A percentile compares a stretch with the other conserved stretches of the same genome.
phyloP scores from a whole-genome alignment of 2,888 invertebrate species.

The Drosophila crucigera region DNA sequence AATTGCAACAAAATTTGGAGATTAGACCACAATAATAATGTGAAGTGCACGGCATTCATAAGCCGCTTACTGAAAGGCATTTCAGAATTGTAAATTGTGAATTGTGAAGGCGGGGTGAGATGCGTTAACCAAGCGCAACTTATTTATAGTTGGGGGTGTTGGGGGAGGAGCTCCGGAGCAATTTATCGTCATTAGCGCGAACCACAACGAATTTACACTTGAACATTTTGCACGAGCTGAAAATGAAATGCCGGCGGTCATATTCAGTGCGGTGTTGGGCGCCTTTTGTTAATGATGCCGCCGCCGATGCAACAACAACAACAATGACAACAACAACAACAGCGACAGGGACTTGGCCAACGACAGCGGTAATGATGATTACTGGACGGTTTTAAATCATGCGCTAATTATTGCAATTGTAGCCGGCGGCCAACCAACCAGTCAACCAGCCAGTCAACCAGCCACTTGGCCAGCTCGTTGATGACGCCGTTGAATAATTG shows the following conservation, averaged over 20 bases:
- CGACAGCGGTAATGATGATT: slow-evolving; percentile 79
- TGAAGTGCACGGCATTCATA: slow-evolving; percentile 49
- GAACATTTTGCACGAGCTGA: slow-evolving; percentile 73
- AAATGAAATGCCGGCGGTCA: slow-evolving; percentile 77
- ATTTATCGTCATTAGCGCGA: slow-evolving; percentile 78
- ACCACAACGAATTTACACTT: slow-evolving; percentile 75
- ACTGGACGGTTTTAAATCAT: slow-evolving; percentile 82
- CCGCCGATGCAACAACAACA: slow-evolving; percentile 33
- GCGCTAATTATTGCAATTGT: slow-evolving; percentile 81
- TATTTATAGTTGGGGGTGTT: slow-evolving; percentile 71
- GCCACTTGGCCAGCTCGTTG: slow-evolving; percentile 38
- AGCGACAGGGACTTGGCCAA: slow-evolving; percentile 42
- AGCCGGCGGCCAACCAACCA: slow-evolving; percentile 45
- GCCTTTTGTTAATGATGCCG: slow-evolving; percentile 64
- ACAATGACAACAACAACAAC: slow-evolving; percentile 20
- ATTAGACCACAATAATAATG: neutral
- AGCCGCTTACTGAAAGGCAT: slow-evolving; percentile 46
- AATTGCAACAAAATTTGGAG: neutral
- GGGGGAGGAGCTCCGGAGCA: slow-evolving; percentile 46
- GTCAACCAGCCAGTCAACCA: slow-evolving; percentile 1
- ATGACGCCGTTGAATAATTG: slow-evolving; percentile 74
- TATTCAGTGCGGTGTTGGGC: slow-evolving; percentile 38
- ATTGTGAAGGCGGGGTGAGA: slow-evolving; percentile 2
- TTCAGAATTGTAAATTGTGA: slow-evolving; percentile 15
- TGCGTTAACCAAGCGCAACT: slow-evolving; percentile 62